Conservation (phyloP, 2,888 invertebrate genomes). For the Drosophila pseudotalamancana region DNA sequence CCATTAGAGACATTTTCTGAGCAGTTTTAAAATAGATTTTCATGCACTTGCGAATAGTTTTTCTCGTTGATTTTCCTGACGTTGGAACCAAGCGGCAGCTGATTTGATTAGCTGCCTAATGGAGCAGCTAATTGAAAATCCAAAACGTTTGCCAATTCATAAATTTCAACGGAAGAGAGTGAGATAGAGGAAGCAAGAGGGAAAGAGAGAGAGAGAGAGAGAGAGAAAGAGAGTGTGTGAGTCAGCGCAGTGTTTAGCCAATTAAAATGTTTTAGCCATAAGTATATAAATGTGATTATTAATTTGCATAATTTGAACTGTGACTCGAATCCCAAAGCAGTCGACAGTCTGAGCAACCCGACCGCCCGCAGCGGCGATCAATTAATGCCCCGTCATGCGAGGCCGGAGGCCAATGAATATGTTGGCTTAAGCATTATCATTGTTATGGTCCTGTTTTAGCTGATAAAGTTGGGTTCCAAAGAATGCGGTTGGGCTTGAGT, state of each 20-base stretch:
- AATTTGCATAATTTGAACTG: slow-evolving; percentile 70
- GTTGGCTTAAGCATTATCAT: slow-evolving; percentile 73
- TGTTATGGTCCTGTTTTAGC: slow-evolving; percentile 70
- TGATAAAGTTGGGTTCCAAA: slow-evolving; percentile 46
- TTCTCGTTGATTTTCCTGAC: slow-evolving; percentile 13
- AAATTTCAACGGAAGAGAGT: slow-evolving; percentile 29
- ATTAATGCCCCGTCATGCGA: slow-evolving; percentile 55
- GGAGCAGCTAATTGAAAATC: slow-evolving; percentile 55
- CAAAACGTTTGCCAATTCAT: slow-evolving; percentile 69
- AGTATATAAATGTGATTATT: slow-evolving; percentile 50
- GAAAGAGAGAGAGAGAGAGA: neutral
- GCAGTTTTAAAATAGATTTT: slow-evolving; percentile 31
- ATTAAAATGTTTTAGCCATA: slow-evolving; percentile 57
- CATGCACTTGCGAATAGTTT: slow-evolving; percentile 14
- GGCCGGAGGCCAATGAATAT: slow-evolving; percentile 56
- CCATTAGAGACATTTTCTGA: slow-evolving; percentile 10
- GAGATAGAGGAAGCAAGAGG: neutral
- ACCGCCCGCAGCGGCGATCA: slow-evolving; percentile 65
- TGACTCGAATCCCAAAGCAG: slow-evolving; percentile 12
- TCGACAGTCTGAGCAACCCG: slow-evolving; percentile 9
- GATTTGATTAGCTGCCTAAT: slow-evolving; percentile 52
- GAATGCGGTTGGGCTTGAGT: slow-evolving; percentile 51
- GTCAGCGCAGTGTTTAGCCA: slow-evolving; percentile 51
- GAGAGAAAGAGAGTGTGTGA: slow-evolving; percentile 24
- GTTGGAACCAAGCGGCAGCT: slow-evolving; percentile 67